A percentile compares a stretch with the other conserved stretches of the same genome.
These are phyloP conservation scores for Gastrophysa polygoni DNA, from an alignment of 2,888 invertebrate genomes.

Conservation along the genomic window DNA sequence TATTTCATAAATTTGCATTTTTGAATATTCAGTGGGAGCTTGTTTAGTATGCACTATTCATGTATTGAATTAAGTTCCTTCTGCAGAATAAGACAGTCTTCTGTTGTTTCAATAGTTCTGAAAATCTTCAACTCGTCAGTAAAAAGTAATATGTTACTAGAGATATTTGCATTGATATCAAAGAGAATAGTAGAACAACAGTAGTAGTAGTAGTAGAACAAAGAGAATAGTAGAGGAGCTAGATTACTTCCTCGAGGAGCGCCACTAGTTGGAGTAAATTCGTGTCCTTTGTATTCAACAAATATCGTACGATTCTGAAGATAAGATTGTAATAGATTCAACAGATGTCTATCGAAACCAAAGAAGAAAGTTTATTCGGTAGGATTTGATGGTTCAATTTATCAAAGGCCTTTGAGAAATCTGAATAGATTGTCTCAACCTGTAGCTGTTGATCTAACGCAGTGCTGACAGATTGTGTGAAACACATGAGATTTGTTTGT, in stretches of 20 bases:
- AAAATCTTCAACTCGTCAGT: conserved; percentile 1
- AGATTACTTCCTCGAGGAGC: conserved; percentile 8
- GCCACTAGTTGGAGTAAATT: conserved; percentile 6
- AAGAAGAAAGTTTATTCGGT: not conserved
- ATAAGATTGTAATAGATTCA: not conserved
- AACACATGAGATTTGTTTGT: conserved; percentile 5
- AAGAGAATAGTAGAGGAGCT: not conserved
- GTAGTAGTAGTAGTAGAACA: no score
- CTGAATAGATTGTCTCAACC: conserved; percentile 2
- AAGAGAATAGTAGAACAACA: no score
- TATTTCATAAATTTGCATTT: not conserved
- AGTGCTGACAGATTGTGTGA: not conserved
- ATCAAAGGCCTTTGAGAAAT: not conserved
- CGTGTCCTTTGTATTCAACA: conserved; percentile 5
- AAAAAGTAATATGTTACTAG: not conserved
- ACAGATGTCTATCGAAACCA: not conserved
- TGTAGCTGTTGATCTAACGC: conserved; percentile 5
- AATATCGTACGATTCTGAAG: conserved; percentile 4
- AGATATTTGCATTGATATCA: not conserved
- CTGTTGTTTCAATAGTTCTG: not conserved
- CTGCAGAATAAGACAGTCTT: conserved; percentile 4
- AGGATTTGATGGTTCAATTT: conserved; percentile 5
- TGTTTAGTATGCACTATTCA: conserved; percentile 1
- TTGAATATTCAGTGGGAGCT: conserved; percentile 1
- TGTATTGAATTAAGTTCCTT: not conserved